These are phyloP conservation scores for Passer montanus DNA, from an alignment of 2,113 vertebrate species.

Conservation along the genomic window DNA sequence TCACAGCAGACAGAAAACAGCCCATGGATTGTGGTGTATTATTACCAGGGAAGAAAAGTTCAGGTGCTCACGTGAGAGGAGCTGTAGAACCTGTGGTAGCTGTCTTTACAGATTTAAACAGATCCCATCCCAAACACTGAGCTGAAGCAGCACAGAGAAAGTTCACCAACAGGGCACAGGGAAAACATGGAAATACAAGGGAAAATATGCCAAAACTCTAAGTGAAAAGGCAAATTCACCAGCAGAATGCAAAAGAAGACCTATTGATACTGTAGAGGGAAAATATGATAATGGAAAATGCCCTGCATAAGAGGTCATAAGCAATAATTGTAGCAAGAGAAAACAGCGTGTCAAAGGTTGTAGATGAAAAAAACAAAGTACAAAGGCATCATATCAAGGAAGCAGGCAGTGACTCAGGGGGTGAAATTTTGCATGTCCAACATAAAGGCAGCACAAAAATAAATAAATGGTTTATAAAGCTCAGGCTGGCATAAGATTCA, in stretches of 20 bases:
- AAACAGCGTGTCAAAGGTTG: conserved; percentile 59
- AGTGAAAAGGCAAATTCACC: conserved; percentile 9
- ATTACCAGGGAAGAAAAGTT: background rate
- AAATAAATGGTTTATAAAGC: conserved; percentile 52
- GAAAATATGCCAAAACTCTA: conserved; percentile 13
- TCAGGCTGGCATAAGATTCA: conserved; percentile 17
- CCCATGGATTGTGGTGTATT: background rate
- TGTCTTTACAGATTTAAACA: background rate
- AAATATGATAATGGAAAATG: conserved; percentile 57
- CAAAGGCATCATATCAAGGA: conserved; percentile 45
- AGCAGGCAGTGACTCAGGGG: conserved; percentile 21
- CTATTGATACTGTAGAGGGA: conserved; percentile 35
- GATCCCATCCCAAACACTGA: background rate
- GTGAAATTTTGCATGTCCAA: conserved; percentile 36
- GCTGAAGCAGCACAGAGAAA: background rate
- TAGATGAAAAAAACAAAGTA: conserved; percentile 27
- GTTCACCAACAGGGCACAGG: background rate
- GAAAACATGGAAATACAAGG: background rate
- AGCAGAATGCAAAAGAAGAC: conserved; percentile 42
- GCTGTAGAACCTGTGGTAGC: background rate
- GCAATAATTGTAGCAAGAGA: conserved; percentile 60
- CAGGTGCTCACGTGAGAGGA: background rate
- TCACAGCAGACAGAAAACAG: background rate
- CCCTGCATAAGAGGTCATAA: conserved; percentile 21
- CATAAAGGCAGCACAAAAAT: conserved; percentile 44